These are phyloP conservation scores for Cerceris rybyensis DNA, from an alignment of 2,888 invertebrate genomes.

Conservation along the genomic window DNA sequence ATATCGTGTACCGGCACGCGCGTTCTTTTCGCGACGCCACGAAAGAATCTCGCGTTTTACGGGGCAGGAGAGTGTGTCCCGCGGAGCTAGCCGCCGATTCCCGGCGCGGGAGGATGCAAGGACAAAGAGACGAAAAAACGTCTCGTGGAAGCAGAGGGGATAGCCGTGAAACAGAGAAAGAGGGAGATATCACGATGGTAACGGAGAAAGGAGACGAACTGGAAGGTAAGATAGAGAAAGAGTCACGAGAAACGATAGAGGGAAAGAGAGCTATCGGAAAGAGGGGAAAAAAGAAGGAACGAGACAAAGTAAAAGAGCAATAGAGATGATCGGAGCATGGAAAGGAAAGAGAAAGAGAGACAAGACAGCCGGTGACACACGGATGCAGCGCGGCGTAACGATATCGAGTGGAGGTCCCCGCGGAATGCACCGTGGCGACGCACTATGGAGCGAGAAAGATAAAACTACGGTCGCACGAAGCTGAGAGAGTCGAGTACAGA, in stretches of 20 bases:
- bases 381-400: slow-evolving; percentile 67
- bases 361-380: slow-evolving; percentile 62
- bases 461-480: slow-evolving; percentile 13
- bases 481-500: neutral
- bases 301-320: neutral
- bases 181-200: neutral
- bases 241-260: slow-evolving; percentile 37
- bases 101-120: slow-evolving; percentile 71
- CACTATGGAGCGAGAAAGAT: slow-evolving; percentile 24
- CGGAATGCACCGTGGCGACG: slow-evolving; percentile 63
- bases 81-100: slow-evolving; percentile 66
- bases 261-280: slow-evolving; percentile 12
- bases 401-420: slow-evolving; percentile 66
- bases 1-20: slow-evolving; percentile 31
- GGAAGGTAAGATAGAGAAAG: slow-evolving; percentile 24
- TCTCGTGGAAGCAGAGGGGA: slow-evolving; percentile 50
- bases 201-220: slow-evolving; percentile 23
- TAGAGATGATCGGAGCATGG: slow-evolving; percentile 32
- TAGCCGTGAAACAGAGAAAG: slow-evolving; percentile 28
- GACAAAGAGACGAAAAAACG: slow-evolving; percentile 69
- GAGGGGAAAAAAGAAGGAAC: slow-evolving; percentile 33
- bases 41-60: slow-evolving; percentile 66
- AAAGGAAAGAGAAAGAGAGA: slow-evolving; percentile 42
- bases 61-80: slow-evolving; percentile 63
- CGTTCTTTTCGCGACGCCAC: slow-evolving; percentile 61